Conservation (phyloP, 1,140 invertebrate species). For the Lamellibrachia luymesi region DNA sequence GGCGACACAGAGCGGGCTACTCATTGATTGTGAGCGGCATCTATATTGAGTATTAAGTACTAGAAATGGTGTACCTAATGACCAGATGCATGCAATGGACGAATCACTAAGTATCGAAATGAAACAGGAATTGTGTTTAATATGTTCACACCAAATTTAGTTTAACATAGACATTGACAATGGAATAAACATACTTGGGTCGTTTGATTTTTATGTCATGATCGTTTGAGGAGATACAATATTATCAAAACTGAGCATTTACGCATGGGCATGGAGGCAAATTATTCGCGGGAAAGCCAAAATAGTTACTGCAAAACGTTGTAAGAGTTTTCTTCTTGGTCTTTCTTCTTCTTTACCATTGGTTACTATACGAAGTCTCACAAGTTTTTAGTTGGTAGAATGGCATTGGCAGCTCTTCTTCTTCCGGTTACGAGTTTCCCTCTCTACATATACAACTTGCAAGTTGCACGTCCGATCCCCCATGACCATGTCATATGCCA, state of each 20-base stretch:
- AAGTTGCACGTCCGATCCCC: no score
- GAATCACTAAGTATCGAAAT: neutral
- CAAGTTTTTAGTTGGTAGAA: no score
- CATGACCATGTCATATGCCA: no score
- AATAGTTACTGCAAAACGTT: neutral
- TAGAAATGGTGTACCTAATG: neutral
- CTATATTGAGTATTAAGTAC: no score
- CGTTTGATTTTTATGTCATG: neutral
- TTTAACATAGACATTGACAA: neutral
- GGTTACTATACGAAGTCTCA: no score
- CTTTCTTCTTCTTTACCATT: no score
- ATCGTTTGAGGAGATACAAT: neutral
- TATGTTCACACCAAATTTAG: neutral
- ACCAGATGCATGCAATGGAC: neutral
- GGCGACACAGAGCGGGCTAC: no score
- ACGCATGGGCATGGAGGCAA: neutral
- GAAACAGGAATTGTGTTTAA: neutral
- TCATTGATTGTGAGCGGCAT: no score
- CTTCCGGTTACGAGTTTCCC: no score
- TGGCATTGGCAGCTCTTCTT: no score
- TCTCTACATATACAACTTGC: no score
- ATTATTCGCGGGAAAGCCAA: constrained; percentile 4
- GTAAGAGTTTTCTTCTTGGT: no score
- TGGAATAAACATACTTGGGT: neutral
- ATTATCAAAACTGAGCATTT: neutral